phyloP scores from a whole-genome alignment of 2,797 vertebrate species.

The Pristis pectinata region DNA sequence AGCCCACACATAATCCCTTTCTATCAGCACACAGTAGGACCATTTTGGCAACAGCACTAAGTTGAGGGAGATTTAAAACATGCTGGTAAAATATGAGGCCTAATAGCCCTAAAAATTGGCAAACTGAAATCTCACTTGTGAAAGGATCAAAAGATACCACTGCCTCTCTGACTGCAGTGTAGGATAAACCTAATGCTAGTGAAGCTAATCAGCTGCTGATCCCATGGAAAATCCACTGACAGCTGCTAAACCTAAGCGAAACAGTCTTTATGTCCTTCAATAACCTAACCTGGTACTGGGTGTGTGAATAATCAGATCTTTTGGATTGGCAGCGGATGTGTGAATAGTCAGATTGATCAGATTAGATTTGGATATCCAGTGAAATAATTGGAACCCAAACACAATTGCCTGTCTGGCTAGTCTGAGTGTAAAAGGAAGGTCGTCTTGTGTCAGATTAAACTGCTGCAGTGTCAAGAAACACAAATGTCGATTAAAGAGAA shows the following conservation, averaged over 20 bases:
- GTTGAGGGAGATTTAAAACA: background rate
- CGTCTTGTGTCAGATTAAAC: background rate
- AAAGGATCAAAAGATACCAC: slow-evolving; percentile 13
- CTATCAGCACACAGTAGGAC: background rate
- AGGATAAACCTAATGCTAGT: slow-evolving; percentile 34
- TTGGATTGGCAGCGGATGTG: slow-evolving; percentile 22
- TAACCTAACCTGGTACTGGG: background rate
- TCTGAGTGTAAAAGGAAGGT: background rate
- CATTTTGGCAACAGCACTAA: slow-evolving; percentile 4
- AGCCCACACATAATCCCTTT: background rate
- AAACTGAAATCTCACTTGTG: slow-evolving; percentile 30
- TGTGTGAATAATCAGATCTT: slow-evolving; percentile 32
- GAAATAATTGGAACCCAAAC: slow-evolving; percentile 6
- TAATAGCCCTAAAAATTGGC: slow-evolving; percentile 25
- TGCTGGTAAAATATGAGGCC: slow-evolving; percentile 17
- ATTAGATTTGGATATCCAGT: slow-evolving; percentile 27
- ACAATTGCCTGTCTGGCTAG: slow-evolving; percentile 15
- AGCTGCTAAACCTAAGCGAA: slow-evolving; percentile 26
- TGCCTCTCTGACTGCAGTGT: background rate
- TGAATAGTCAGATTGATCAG: slow-evolving; percentile 17
- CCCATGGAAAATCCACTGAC: slow-evolving; percentile 27
- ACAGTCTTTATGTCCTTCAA: slow-evolving; percentile 22
- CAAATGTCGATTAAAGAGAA: background rate
- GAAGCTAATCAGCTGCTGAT: slow-evolving; percentile 34
- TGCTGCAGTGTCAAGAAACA: background rate